Conservation (phyloP, 2,888 invertebrate genomes). For the Agrochola circellaris region DNA sequence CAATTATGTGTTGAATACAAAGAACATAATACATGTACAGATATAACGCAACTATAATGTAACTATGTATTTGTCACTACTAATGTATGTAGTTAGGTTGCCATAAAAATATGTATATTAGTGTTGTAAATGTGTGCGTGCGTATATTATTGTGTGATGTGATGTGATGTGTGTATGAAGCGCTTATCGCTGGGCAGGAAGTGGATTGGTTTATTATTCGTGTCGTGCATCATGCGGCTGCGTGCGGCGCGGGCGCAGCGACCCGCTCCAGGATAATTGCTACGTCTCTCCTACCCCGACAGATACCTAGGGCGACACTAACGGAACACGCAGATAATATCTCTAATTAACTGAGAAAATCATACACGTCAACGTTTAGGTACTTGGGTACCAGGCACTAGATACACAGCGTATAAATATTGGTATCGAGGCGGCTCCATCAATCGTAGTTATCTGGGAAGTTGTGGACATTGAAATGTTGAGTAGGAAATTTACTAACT, state of each 20-base stretch:
- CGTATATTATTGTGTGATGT: constrained; percentile 75
- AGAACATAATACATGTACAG: constrained; percentile 58
- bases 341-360: constrained; percentile 81
- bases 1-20: constrained; percentile 66
- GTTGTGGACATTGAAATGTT: constrained; percentile 70
- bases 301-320: constrained; percentile 78
- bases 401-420: constrained; percentile 66
- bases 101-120: constrained; percentile 73
- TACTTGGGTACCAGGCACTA: constrained; percentile 23
- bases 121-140: constrained; percentile 61
- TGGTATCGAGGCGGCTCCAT: constrained; percentile 72
- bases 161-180: constrained; percentile 80
- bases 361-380: constrained; percentile 74
- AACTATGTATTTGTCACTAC: constrained; percentile 64
- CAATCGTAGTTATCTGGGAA: constrained; percentile 69
- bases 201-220: constrained; percentile 90
- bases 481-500: constrained; percentile 70
- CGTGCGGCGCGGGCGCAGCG: constrained; percentile 76
- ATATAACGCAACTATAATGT: constrained; percentile 56
- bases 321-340: constrained; percentile 83
- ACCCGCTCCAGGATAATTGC: constrained; percentile 83
- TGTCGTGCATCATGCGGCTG: constrained; percentile 88
- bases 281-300: constrained; percentile 67
- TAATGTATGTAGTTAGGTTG: constrained; percentile 64
- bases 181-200: constrained; percentile 89